phyloP scores from a whole-genome alignment of 2,888 invertebrate species.

The Microplitis manilae region DNA sequence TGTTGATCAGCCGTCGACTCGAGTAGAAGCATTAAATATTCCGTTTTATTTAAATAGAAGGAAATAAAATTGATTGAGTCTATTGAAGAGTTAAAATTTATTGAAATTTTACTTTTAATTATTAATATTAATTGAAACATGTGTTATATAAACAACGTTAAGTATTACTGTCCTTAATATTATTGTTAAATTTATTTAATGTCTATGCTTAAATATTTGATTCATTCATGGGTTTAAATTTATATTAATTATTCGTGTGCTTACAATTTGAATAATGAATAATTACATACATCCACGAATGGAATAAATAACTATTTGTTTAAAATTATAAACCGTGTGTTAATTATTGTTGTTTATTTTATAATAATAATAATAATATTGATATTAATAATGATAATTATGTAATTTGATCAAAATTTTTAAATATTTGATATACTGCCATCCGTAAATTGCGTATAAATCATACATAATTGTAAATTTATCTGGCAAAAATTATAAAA shows the following conservation, averaged over 20 bases:
- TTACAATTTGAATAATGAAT: neutral
- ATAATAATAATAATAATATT: neutral
- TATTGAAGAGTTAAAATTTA: too few species aligned
- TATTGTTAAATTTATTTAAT: neutral
- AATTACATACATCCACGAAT: neutral
- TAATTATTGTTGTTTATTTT: neutral
- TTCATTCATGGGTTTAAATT: neutral
- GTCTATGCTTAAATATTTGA: neutral
- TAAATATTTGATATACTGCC: conserved; percentile 67
- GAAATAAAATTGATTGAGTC: too few species aligned
- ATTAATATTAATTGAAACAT: too few species aligned
- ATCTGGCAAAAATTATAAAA: conserved; percentile 45
- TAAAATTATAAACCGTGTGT: neutral
- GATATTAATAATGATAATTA: neutral
- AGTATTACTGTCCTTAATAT: neutral
- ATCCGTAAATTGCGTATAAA: conserved; percentile 54
- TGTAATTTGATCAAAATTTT: conserved; percentile 43
- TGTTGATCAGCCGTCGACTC: too few species aligned
- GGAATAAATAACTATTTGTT: neutral
- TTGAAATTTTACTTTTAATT: too few species aligned
- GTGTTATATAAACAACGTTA: too few species aligned
- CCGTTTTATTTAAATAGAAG: too few species aligned
- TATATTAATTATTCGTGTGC: neutral
- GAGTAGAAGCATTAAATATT: too few species aligned
- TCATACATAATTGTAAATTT: conserved; percentile 53